Evolutionary conservation across 2,113 vertebrate species (phyloP).

Genomic region (Crotalus viridis): DNA sequence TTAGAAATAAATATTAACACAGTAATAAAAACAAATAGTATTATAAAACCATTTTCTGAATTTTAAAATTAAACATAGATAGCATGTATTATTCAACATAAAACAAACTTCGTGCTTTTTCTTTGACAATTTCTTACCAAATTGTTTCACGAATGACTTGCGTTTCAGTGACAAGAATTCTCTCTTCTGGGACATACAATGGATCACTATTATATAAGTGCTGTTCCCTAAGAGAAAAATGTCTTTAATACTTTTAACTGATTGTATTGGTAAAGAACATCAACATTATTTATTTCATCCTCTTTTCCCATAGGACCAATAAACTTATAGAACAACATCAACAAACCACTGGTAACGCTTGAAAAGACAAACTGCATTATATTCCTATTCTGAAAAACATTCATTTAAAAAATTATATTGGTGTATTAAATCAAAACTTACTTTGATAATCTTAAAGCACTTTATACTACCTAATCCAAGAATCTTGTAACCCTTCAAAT

Average conservation of each 20-base stretch:
- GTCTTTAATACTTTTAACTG: neutral
- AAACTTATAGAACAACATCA: neutral
- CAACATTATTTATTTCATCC: neutral
- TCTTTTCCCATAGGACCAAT: neutral
- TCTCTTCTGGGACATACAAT: slow-evolving; percentile 88
- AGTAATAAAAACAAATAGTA: neutral
- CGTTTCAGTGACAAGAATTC: slow-evolving; percentile 87
- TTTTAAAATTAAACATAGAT: neutral
- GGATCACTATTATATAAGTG: slow-evolving; percentile 91
- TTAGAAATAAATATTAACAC: neutral
- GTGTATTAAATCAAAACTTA: neutral
- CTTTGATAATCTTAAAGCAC: neutral
- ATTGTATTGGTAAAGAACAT: slow-evolving; percentile 1
- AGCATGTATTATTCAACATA: neutral
- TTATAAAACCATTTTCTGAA: neutral
- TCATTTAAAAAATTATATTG: neutral
- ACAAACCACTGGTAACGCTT: neutral
- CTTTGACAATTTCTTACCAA: slow-evolving; percentile 75
- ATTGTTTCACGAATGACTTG: slow-evolving; percentile 94
- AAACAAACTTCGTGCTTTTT: neutral
- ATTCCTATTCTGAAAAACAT: neutral
- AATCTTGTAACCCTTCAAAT: neutral
- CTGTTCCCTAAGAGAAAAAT: slow-evolving; percentile 81
- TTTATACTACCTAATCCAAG: fast-evolving
- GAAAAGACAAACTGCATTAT: no score